Evolutionary conservation across 2,113 vertebrate species (phyloP).

Genomic region (Ovis aries): DNA sequence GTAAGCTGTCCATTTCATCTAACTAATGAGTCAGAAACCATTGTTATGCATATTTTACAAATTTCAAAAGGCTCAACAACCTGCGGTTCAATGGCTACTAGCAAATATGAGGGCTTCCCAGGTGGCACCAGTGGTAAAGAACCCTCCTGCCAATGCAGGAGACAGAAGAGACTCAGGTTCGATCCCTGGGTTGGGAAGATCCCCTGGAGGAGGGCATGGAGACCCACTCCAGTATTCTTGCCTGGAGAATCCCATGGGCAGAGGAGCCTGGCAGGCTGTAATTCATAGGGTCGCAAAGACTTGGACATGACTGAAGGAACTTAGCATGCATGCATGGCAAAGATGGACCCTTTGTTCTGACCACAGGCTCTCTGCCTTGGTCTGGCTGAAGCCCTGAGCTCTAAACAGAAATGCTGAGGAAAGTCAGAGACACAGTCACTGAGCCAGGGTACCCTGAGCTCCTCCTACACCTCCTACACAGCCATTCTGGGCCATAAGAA

Average conservation of each 20-base stretch:
- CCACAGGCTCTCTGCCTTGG: background rate
- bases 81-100: background rate
- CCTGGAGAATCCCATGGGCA: background rate
- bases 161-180: background rate
- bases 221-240: background rate
- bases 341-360: background rate
- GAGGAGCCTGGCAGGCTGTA: background rate
- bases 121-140: background rate
- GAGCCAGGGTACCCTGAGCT: background rate
- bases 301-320: background rate
- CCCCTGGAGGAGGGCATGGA: background rate
- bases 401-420: background rate
- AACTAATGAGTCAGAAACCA: background rate
- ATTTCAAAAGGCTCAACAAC: background rate
- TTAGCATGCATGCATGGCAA: background rate
- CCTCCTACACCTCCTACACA: background rate
- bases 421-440: background rate
- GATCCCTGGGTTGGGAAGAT: background rate
- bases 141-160: background rate
- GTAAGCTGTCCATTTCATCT: background rate
- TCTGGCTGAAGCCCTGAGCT: background rate
- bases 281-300: background rate
- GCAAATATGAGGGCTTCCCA: background rate
- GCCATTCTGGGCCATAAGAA: background rate
- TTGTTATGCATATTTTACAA: background rate